These are phyloP conservation scores for Umimayanthus kanabou DNA, from an alignment of 92 coral and sea anemone genomes.

Conservation along the genomic window DNA sequence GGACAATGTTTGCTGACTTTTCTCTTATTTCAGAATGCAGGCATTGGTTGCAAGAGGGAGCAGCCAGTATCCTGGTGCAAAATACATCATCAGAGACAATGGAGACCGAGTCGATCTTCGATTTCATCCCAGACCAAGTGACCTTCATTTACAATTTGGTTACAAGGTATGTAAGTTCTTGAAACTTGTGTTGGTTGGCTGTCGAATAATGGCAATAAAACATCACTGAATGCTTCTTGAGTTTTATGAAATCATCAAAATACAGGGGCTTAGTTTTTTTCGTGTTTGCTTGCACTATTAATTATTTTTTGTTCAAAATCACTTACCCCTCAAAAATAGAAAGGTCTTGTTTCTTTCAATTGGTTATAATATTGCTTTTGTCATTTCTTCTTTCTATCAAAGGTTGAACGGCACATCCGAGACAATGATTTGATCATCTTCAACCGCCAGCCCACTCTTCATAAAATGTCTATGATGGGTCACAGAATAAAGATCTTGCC, in stretches of 20 bases:
- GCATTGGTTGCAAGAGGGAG: constrained; percentile 92
- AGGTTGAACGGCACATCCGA: constrained; percentile 97
- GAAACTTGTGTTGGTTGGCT: background rate
- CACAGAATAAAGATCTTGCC: constrained; percentile 96
- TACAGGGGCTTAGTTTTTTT: no score
- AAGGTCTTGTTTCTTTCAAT: background rate
- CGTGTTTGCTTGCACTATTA: no score
- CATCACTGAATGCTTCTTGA: no score
- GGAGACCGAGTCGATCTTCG: constrained; percentile 96
- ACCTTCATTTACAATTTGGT: constrained; percentile 97
- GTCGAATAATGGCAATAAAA: no score
- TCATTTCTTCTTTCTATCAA: background rate
- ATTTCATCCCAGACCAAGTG: constrained; percentile 99
- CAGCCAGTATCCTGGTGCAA: constrained; percentile 97
- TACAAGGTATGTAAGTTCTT: constrained; percentile 67
- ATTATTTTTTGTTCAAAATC: no score
- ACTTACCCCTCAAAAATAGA: no score
- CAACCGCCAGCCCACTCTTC: constrained; percentile 98
- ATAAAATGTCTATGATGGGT: constrained; percentile 99
- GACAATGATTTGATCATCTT: constrained; percentile 96
- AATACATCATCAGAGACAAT: constrained; percentile 97
- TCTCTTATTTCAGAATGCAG: constrained; percentile 77
- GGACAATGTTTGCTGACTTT: background rate
- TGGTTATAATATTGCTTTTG: background rate
- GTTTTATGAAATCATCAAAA: no score